Evolutionary conservation across 2,797 vertebrate species (phyloP).

Genomic region (Phataginus tricuspis): DNA sequence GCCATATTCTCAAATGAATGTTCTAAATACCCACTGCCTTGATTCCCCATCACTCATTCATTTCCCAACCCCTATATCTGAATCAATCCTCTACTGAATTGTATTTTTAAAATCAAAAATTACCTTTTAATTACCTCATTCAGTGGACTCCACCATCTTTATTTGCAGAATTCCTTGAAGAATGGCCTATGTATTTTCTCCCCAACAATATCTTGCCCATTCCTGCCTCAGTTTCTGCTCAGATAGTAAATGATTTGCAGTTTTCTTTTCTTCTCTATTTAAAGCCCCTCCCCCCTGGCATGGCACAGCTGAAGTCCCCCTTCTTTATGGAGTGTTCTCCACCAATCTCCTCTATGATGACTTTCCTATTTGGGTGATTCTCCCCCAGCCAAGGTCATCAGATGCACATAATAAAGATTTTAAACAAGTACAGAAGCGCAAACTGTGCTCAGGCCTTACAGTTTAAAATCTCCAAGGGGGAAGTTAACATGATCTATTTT

Average conservation of each 20-base stretch:
- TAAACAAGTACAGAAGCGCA: not conserved
- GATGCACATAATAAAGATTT: conserved; percentile 16
- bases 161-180: conserved; percentile 35
- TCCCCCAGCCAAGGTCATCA: not conserved
- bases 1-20: conserved; percentile 37
- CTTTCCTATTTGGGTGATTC: not conserved
- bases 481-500: not conserved
- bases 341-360: not conserved
- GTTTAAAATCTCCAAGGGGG: not conserved
- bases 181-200: not conserved
- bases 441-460: not conserved
- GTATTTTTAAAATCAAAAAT: not conserved
- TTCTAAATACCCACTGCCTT: not conserved
- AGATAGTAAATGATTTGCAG: not conserved
- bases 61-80: conserved; percentile 16
- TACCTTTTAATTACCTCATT: not conserved
- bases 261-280: not conserved
- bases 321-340: not conserved
- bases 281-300: not conserved
- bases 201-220: not conserved
- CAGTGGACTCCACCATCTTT: not conserved
- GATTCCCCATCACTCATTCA: not conserved
- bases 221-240: not conserved
- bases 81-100: not conserved
- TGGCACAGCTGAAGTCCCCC: not conserved